Evolutionary conservation across 2,797 vertebrate genomes (phyloP).

Genomic region (Epinephelus malabaricus): DNA sequence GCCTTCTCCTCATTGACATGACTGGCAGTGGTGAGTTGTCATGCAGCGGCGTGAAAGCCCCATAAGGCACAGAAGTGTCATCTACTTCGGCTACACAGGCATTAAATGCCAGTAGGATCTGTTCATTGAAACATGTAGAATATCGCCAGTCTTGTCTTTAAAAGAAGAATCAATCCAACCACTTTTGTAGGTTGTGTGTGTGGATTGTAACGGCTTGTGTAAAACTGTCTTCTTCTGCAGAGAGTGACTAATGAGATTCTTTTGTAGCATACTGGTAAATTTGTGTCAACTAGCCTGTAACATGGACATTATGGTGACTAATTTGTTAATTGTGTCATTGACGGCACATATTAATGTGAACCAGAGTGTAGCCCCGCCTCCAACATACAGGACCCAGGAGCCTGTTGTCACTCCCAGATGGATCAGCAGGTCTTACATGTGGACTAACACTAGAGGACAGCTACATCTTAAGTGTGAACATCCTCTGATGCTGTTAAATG

Average conservation of each 20-base stretch:
- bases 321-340: conserved; percentile 17
- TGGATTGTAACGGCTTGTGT: conserved; percentile 37
- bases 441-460: background rate
- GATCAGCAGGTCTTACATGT: background rate
- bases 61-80: background rate
- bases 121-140: conserved; percentile 9
- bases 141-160: conserved; percentile 9
- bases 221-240: conserved; percentile 28
- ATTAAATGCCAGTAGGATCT: conserved; percentile 1
- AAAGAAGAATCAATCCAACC: background rate
- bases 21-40: too few species aligned
- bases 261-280: conserved; percentile 56
- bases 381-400: background rate
- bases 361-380: background rate
- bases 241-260: conserved; percentile 16
- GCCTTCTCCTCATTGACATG: too few species aligned
- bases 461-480: background rate
- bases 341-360: conserved; percentile 25
- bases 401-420: background rate
- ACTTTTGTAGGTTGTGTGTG: conserved; percentile 43
- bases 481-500: background rate
- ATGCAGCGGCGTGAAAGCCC: too few species aligned
- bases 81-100: background rate
- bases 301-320: conserved; percentile 27
- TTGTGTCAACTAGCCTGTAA: conserved; percentile 26